Evolutionary conservation across 2,888 invertebrate species (phyloP).

Genomic region (Pristionchus arcanus): DNA sequence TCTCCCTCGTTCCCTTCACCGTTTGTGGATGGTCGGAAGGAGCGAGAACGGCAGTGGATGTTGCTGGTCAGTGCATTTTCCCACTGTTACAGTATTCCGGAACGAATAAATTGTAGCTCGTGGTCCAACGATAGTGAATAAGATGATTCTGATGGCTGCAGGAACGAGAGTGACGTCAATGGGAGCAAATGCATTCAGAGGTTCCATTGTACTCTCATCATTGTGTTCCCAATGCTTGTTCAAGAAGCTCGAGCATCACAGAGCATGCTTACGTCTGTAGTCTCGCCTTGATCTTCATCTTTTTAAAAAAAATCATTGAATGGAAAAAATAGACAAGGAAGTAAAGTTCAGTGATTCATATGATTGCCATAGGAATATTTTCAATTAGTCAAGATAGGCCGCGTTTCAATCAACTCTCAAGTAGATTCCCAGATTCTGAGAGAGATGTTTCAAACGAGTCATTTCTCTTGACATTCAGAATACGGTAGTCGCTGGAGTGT

Average conservation of each 20-base stretch:
- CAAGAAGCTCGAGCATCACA: no score
- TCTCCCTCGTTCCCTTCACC: constrained; percentile 67
- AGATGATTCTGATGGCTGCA: constrained; percentile 73
- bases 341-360: background rate
- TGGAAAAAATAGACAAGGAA: background rate
- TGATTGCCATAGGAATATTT: no score
- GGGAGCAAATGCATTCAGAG: constrained; percentile 77
- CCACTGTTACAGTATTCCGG: background rate
- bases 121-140: constrained; percentile 55
- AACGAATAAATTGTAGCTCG: constrained; percentile 18
- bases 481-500: background rate
- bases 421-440: background rate
- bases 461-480: background rate
- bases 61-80: constrained; percentile 62
- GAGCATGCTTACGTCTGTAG: no score
- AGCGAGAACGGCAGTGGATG: constrained; percentile 76
- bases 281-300: no score
- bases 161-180: constrained; percentile 75
- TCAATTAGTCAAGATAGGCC: no score
- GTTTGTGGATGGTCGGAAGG: constrained; percentile 74
- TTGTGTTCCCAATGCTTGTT: no score
- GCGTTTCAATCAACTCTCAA: no score
- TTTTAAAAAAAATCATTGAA: background rate
- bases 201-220: constrained; percentile 52
- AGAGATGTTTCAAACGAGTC: background rate